These are phyloP conservation scores for Arctia plantaginis DNA, from an alignment of 2,888 invertebrate genomes.

Conservation along the genomic window DNA sequence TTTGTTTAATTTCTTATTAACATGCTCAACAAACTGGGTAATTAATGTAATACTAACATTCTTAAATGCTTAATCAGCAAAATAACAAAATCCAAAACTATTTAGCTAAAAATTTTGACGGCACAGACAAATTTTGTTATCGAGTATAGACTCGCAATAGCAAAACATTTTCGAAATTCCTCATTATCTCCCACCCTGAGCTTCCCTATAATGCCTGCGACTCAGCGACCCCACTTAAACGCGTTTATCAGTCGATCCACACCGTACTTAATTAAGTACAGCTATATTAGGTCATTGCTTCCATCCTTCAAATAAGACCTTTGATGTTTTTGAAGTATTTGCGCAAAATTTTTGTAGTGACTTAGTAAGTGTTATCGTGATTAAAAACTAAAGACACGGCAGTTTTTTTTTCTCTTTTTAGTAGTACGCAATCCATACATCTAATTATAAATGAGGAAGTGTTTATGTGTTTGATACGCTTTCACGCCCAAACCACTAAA, in stretches of 20 bases:
- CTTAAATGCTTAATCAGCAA: not conserved
- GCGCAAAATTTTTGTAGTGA: constrained; percentile 12
- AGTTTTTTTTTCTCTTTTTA: too few relatives aligned
- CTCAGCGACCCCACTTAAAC: constrained; percentile 23
- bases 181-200: constrained; percentile 19
- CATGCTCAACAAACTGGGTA: too few relatives aligned
- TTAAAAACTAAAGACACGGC: not conserved
- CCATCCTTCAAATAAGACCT: constrained; percentile 13
- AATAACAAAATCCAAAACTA: not conserved
- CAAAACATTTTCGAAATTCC: constrained; percentile 13
- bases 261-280: constrained; percentile 27
- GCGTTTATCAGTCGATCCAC: constrained; percentile 27
- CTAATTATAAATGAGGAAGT: too few relatives aligned
- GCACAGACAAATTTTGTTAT: not conserved
- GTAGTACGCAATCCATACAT: too few relatives aligned
- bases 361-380: too few relatives aligned
- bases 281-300: constrained; percentile 36
- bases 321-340: constrained; percentile 7
- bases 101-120: not conserved
- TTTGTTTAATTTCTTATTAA: too few relatives aligned
- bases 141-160: constrained; percentile 8
- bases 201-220: constrained; percentile 10
- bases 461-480: too few relatives aligned
- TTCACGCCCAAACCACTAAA: too few relatives aligned
- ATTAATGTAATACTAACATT: not conserved